phyloP scores from a whole-genome alignment of 2,888 invertebrate genomes.

The Nomada goodeniana region DNA sequence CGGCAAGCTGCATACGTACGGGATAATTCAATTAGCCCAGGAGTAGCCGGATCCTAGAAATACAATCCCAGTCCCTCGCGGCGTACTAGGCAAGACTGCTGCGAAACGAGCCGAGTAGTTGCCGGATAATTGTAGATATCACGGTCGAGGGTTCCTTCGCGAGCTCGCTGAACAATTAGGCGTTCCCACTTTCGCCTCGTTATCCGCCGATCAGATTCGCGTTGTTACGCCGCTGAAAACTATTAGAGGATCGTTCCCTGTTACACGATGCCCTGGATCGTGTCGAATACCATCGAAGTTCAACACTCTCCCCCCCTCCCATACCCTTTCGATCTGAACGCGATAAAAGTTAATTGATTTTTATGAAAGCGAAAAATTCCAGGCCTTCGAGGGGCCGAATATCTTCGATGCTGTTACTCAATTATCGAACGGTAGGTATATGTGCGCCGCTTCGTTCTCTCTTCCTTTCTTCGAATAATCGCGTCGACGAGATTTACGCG shows the following conservation, averaged over 20 bases:
- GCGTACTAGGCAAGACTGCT: slow-evolving; percentile 55
- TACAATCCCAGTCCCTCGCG: slow-evolving; percentile 54
- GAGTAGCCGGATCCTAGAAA: slow-evolving; percentile 59
- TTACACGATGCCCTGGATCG: background rate
- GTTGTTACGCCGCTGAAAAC: slow-evolving; percentile 12
- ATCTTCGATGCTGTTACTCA: too few relatives aligned
- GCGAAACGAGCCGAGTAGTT: slow-evolving; percentile 42
- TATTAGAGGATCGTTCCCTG: background rate
- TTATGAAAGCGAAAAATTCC: too few relatives aligned
- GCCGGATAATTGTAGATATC: slow-evolving; percentile 52
- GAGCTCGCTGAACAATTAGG: slow-evolving; percentile 50
- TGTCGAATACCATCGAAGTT: background rate
- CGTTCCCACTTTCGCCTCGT: slow-evolving; percentile 47
- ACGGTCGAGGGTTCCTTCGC: slow-evolving; percentile 56
- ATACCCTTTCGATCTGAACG: too few relatives aligned
- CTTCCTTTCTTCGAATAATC: too few relatives aligned
- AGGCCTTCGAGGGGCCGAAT: too few relatives aligned
- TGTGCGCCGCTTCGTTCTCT: too few relatives aligned
- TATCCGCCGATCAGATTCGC: slow-evolving; percentile 40
- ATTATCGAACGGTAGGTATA: too few relatives aligned
- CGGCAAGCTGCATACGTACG: slow-evolving; percentile 37
- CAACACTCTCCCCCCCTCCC: too few relatives aligned
- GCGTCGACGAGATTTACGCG: too few relatives aligned
- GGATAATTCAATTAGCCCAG: slow-evolving; percentile 67
- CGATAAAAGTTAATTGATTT: too few relatives aligned